These are phyloP conservation scores for Epirrhoe tristata DNA, from an alignment of 2,888 invertebrate species.

Conservation along the genomic window DNA sequence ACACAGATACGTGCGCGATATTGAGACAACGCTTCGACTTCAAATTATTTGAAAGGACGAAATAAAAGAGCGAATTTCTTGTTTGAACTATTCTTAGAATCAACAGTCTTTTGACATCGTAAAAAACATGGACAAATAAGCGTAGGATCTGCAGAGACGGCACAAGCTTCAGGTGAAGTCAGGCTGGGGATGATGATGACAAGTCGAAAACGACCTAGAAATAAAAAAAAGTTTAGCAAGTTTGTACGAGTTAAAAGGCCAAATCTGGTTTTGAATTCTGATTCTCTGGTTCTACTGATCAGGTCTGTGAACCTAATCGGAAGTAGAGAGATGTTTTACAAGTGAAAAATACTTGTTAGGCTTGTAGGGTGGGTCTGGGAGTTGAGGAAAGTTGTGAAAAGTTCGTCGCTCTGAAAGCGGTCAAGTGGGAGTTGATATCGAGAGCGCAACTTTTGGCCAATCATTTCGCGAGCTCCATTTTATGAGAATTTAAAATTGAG, in stretches of 20 bases:
- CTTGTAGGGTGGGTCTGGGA: background rate
- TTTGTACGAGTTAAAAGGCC: too few relatives aligned
- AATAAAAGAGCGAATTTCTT: background rate
- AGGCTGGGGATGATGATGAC: too few relatives aligned
- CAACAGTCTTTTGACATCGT: too few relatives aligned
- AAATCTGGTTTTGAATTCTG: too few relatives aligned
- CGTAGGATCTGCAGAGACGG: too few relatives aligned
- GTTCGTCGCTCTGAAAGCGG: slow-evolving; percentile 13
- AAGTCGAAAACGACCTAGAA: too few relatives aligned
- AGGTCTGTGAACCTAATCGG: background rate
- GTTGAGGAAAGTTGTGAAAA: background rate
- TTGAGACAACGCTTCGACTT: slow-evolving; percentile 31
- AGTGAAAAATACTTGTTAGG: slow-evolving; percentile 1
- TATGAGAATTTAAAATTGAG: slow-evolving; percentile 7
- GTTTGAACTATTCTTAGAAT: background rate
- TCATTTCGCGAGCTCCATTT: slow-evolving; percentile 3
- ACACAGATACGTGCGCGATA: slow-evolving; percentile 20
- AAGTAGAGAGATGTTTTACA: background rate
- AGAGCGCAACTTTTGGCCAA: slow-evolving; percentile 14
- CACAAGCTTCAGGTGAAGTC: too few relatives aligned
- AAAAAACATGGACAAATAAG: too few relatives aligned
- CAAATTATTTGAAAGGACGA: slow-evolving; percentile 1
- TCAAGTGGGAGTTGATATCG: slow-evolving; percentile 18
- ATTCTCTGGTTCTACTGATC: too few relatives aligned
- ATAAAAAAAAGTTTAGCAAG: too few relatives aligned